Base-by-base conservation (phyloP, 1,140 invertebrate species). In the Hydropsyche tenuis region DNA sequence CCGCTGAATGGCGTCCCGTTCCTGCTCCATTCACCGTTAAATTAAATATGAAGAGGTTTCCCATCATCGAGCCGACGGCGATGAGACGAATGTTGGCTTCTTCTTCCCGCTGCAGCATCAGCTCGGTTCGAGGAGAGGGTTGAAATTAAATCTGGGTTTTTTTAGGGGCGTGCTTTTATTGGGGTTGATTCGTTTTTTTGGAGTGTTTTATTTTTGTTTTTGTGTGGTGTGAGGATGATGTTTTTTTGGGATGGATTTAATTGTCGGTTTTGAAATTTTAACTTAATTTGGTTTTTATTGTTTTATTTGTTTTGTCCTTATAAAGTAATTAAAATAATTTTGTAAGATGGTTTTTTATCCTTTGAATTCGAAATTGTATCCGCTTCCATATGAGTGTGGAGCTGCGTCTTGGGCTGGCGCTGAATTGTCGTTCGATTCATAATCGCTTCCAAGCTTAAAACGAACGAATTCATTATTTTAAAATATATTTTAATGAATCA, bases 361-460 rank as follows among this genome's bases (percentile, higher is more conserved):
- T 75, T 72, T 71, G 42, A 87, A 86, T 80, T 86, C 83, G 74
- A 87, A 87, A 4, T 84, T 79, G 72, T 86, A 87, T 46, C 86
- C 86, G 20, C 73, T 76, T 9, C 85, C 85, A 73, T 85, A 87
- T 69, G 76, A 81, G 77, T 85, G 79, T 0, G 85, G 80, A 30
- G 66, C 53, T n/a, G 25, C 22, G 37, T 71, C 51, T 14, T 66
- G 6, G n/a, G 14, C 46, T 43, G 25, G 56, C 22, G 37, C 18
- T 22, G n/a, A 1, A 16, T 11, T 25, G 12, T 27, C 65, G 4
- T 56, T 4, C 3, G 30, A 37, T 4, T 37, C 30, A 9, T 37
- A 37, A 9, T 37, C 9, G 30, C 14, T 14, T 30, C 18, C 25
- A 14, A 53, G 12, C 60, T 42, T 63, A 14, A 18, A 71, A 22